Evolutionary conservation across 2,113 vertebrate species (phyloP).

Genomic region (Ammodytes marinus): DNA sequence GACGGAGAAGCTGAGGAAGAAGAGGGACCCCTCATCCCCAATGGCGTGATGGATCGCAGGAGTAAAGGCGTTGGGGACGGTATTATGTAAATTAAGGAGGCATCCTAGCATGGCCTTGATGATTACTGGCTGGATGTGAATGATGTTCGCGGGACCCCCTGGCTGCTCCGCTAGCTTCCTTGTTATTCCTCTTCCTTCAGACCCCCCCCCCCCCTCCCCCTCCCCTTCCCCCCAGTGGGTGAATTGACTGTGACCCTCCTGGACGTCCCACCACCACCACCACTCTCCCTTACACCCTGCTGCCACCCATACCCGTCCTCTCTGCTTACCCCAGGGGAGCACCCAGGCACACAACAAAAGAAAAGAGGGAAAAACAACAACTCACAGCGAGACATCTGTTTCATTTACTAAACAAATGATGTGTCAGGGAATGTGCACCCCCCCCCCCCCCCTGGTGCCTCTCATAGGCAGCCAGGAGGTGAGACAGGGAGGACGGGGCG

Average conservation of each 20-base stretch:
- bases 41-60: slow-evolving; percentile 76
- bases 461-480: slow-evolving; percentile 69
- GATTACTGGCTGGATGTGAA: slow-evolving; percentile 91
- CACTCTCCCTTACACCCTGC: slow-evolving; percentile 3
- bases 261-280: slow-evolving; percentile 61
- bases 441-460: slow-evolving; percentile 44
- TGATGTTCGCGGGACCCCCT: slow-evolving; percentile 88
- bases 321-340: slow-evolving; percentile 62
- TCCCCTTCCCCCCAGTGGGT: slow-evolving; percentile 69
- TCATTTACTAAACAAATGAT: slow-evolving; percentile 86
- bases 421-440: slow-evolving; percentile 69
- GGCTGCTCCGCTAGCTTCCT: slow-evolving; percentile 83
- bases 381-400: slow-evolving; percentile 84
- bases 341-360: slow-evolving; percentile 10
- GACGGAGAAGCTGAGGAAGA: slow-evolving; percentile 52
- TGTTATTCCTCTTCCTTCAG: slow-evolving; percentile 93
- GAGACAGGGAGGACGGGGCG: slow-evolving; percentile 19
- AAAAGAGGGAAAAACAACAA: slow-evolving; percentile 66
- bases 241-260: slow-evolving; percentile 91
- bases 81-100: slow-evolving; percentile 92
- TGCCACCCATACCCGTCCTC: slow-evolving; percentile 32
- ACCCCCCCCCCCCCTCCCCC: slow-evolving; percentile 89
- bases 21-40: slow-evolving; percentile 70
- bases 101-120: slow-evolving; percentile 92
- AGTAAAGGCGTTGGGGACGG: slow-evolving; percentile 59